phyloP scores from a whole-genome alignment of 2,113 vertebrate species.

The Nansenia antarctica region DNA sequence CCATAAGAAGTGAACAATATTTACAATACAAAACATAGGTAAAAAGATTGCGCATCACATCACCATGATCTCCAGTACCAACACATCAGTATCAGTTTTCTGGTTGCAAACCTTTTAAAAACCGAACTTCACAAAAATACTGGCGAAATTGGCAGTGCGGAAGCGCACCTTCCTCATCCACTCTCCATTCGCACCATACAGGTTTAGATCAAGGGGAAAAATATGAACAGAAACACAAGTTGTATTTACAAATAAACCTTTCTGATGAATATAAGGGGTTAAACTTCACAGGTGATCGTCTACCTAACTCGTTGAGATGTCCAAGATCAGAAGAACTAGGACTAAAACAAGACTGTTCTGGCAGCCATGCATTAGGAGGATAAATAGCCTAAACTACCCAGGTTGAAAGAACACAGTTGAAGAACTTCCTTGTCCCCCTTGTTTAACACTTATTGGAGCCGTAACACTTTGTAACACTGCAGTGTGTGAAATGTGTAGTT shows the following conservation, averaged over 20 bases:
- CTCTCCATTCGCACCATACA: slow-evolving; percentile 15
- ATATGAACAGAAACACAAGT: slow-evolving; percentile 31
- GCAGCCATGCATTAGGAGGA: slow-evolving; percentile 11
- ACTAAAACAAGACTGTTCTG: slow-evolving; percentile 18
- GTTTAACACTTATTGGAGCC: slow-evolving; percentile 25
- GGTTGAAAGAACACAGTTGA: slow-evolving; percentile 46
- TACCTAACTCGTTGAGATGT: slow-evolving; percentile 4
- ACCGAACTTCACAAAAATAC: slow-evolving; percentile 90
- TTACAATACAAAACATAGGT: slow-evolving; percentile 74
- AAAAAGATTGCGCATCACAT: slow-evolving; percentile 37
- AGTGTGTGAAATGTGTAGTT: slow-evolving; percentile 27
- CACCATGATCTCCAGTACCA: slow-evolving; percentile 70
- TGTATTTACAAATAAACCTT: slow-evolving; percentile 34
- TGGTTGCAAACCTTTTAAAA: slow-evolving; percentile 87
- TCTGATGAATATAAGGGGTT: too few relatives aligned
- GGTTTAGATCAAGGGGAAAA: not conserved
- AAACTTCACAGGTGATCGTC: slow-evolving; percentile 1
- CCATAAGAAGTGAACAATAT: slow-evolving; percentile 72
- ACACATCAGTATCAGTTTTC: slow-evolving; percentile 88
- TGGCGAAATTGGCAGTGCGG: slow-evolving; percentile 59
- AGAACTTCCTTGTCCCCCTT: slow-evolving; percentile 2
- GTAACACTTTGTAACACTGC: slow-evolving; percentile 39
- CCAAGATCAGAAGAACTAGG: not conserved
- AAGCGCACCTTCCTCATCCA: slow-evolving; percentile 12
- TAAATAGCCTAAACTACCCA: slow-evolving; percentile 18